Conservation (phyloP, 1,140 invertebrate species). For the Drosophila ohnishii region DNA sequence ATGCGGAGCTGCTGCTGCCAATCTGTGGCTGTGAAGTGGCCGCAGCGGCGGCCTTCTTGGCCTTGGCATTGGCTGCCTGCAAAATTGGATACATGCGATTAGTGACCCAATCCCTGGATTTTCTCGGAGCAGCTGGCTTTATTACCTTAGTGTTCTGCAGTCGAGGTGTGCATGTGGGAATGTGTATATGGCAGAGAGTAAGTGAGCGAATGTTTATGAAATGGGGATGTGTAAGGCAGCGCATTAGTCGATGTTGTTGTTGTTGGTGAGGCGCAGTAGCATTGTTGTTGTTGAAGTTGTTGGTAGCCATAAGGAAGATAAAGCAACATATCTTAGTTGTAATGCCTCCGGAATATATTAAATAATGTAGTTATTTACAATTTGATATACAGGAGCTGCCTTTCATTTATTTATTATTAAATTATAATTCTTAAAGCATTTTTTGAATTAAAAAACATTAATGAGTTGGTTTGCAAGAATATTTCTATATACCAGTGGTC, state of each 20-base stretch:
- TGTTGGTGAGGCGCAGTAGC: conserved; percentile 25
- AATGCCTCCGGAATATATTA: conserved; percentile 5
- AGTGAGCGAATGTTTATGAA: conserved; percentile 6
- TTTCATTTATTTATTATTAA: background rate
- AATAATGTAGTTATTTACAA: conserved; percentile 15
- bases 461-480: no score
- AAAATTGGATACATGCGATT: conserved; percentile 8
- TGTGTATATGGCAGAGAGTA: conserved; percentile 8
- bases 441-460: background rate
- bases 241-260: conserved; percentile 44
- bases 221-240: conserved; percentile 38
- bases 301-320: conserved; percentile 42
- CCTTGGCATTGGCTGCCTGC: conserved; percentile 77
- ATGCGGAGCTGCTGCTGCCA: conserved; percentile 17
- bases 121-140: conserved; percentile 30
- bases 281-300: conserved; percentile 43
- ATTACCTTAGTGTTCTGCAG: conserved; percentile 76
- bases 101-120: background rate
- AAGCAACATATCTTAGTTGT: conserved; percentile 45
- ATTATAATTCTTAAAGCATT: no score
- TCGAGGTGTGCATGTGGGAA: conserved; percentile 29
- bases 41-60: conserved; percentile 81
- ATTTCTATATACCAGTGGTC: no score
- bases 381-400: background rate
- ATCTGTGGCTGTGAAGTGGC: conserved; percentile 63